Conservation (phyloP, 2,888 invertebrate genomes). For the Strigamia crassipes region DNA sequence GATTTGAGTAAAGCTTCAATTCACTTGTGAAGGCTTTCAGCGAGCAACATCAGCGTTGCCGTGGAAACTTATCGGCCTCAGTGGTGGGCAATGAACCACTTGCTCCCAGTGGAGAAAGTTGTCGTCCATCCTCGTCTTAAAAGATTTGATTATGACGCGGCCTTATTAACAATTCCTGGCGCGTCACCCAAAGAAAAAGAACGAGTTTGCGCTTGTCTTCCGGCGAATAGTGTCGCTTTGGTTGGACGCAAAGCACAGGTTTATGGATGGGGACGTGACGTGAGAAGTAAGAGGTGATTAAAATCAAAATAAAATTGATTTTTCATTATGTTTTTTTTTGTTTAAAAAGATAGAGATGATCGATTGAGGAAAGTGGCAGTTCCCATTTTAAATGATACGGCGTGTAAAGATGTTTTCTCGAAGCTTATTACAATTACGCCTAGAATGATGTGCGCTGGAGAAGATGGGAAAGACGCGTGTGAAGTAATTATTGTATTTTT, state of each 20-base stretch:
- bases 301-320: no score
- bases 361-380: constrained; percentile 19
- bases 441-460: constrained; percentile 47
- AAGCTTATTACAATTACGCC: constrained; percentile 38
- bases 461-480: constrained; percentile 47
- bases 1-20: not conserved
- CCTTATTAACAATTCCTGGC: not conserved
- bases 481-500: constrained; percentile 18
- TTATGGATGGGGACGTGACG: constrained; percentile 45
- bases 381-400: constrained; percentile 34
- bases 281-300: constrained; percentile 31
- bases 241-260: constrained; percentile 23
- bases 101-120: constrained; percentile 35
- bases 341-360: constrained; percentile 11
- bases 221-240: not conserved
- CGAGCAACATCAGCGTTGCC: constrained; percentile 7
- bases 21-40: not conserved
- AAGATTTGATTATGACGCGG: constrained; percentile 36
- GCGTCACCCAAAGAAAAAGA: not conserved
- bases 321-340: no score
- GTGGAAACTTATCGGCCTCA: constrained; percentile 40
- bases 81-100: constrained; percentile 1
- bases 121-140: constrained; percentile 8
- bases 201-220: constrained; percentile 42
- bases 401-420: constrained; percentile 28